Evolutionary conservation across 2,113 vertebrate species (phyloP).

Genomic region (Sorex araneus): DNA sequence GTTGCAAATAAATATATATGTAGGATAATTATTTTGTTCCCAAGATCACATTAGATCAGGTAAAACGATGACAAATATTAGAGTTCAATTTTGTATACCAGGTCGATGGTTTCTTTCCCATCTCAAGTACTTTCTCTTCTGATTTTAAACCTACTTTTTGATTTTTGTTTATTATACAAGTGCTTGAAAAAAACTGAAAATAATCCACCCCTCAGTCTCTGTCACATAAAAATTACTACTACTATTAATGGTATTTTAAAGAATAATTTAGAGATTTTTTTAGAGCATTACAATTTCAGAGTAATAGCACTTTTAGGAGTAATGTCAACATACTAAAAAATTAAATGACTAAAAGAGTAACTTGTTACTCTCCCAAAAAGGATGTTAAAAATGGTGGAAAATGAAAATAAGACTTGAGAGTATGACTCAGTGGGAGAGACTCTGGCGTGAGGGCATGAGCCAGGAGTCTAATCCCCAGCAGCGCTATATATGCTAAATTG

Average conservation of each 20-base stretch:
- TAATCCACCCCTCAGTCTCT: background rate
- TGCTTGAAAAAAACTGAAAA: background rate
- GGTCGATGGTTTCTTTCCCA: background rate
- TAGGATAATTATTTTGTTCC: conserved; percentile 42
- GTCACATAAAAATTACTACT: too few relatives aligned
- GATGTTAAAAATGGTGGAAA: conserved; percentile 4
- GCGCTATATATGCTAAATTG: too few relatives aligned
- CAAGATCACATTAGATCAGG: background rate
- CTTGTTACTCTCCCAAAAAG: background rate
- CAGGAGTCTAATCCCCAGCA: too few relatives aligned
- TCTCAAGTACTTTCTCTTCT: conserved; percentile 9
- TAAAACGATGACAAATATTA: background rate
- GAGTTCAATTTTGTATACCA: background rate
- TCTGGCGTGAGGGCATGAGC: too few relatives aligned
- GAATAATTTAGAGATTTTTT: background rate
- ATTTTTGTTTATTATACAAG: background rate
- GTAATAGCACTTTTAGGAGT: background rate
- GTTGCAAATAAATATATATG: background rate
- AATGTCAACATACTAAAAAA: background rate
- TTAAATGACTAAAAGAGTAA: conserved; percentile 34
- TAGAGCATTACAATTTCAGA: conserved; percentile 7
- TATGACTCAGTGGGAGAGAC: too few relatives aligned
- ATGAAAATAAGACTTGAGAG: background rate
- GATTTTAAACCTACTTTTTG: background rate
- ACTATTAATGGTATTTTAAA: too few relatives aligned